Evolutionary conservation across 2,113 vertebrate genomes (phyloP).

Genomic region (Uropsilus gracilis): DNA sequence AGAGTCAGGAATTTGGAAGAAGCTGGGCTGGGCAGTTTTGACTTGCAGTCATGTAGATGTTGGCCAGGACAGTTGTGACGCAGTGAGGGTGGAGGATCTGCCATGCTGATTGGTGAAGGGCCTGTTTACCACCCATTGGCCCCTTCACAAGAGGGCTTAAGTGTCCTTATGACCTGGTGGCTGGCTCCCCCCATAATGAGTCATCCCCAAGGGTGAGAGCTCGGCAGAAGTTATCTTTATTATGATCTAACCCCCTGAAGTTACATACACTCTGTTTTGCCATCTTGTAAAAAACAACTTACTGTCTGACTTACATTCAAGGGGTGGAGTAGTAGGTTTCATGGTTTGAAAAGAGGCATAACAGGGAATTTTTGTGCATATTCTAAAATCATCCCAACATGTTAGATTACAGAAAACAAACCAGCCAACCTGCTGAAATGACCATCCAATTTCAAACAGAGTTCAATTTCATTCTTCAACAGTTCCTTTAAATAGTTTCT

Average conservation of each 20-base stretch:
- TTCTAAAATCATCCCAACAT: slow-evolving; percentile 4
- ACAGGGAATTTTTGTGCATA: background rate
- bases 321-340: background rate
- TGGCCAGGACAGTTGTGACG: background rate
- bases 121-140: background rate
- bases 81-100: background rate
- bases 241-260: background rate
- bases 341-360: background rate
- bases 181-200: background rate
- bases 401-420: background rate
- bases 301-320: background rate
- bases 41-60: background rate
- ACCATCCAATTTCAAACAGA: background rate
- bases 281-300: background rate
- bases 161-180: background rate
- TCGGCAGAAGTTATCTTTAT: background rate
- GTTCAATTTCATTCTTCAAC: slow-evolving; percentile 26
- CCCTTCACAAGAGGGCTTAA: background rate
- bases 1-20: background rate
- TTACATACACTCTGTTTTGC: background rate
- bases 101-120: background rate
- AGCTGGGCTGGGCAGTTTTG: background rate
- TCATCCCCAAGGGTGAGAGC: background rate
- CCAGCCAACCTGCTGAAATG: too few relatives aligned
- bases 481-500: background rate